Evolutionary conservation across 53 echinoderm and acorn worm species (phyloP), one percentile per base, ranked within the genome.

Genomic region (Paelopatides confundens): DNA sequence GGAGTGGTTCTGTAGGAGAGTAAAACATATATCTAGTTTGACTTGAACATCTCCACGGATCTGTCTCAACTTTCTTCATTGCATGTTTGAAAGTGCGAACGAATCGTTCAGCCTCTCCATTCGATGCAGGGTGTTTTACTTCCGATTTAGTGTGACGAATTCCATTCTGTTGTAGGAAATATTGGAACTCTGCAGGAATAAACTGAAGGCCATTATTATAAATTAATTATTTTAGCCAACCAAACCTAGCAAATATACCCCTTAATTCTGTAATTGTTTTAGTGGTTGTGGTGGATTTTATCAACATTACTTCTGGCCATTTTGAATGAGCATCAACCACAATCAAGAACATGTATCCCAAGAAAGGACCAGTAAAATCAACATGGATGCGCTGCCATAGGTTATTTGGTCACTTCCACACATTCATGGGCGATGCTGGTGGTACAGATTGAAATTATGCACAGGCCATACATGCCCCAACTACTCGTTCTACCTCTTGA

Each of bases 301-400:
- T n/a, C n/a, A n/a, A n/a, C n/a, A n/a, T 85, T 89, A 86, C 93
- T 24, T 86, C 81, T 62, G 82, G 89, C 90, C 93, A 90, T 51
- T 93, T 90, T 18, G 90, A 90, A 63, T 90, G 68, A 2, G 93
- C 90, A 23, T 93, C 90, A 21, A 90, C 87, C 13, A 88, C 88
- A 63, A 63, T 63, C n/a, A n/a, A n/a, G n/a, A n/a, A n/a, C n/a
- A n/a, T n/a, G 5, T 21, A 82, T 48, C 23, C 83, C 23, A 7
- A 65, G 24, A 71, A 74, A 62, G 51, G 82, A 53, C 85, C 83
- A 0, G 85, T 88, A 40, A 53, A 88, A 50, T 92, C 88, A 39
- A 92, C 38, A 62, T 92, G 88, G 0, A 92, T 65, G 50, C 92
- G 64, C 39, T 58, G 66, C 91, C 91, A 91, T 13, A 82, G 87